phyloP scores from a whole-genome alignment of 2,888 invertebrate genomes.

The Watsonalla binaria region DNA sequence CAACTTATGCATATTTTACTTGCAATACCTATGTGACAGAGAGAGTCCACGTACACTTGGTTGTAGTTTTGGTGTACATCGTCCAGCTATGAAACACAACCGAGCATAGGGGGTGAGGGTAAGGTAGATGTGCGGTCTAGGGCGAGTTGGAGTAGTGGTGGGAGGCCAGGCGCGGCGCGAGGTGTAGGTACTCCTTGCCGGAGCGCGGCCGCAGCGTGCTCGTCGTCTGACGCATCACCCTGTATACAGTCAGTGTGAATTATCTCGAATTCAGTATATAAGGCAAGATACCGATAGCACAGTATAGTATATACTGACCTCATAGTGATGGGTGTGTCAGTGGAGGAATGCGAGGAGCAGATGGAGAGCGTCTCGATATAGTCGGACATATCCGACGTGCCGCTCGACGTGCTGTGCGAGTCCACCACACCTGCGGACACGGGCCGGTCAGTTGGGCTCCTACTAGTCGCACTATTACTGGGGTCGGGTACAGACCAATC shows the following conservation, averaged over 20 bases:
- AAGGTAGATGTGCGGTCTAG: conserved; percentile 5
- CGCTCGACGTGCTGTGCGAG: conserved; percentile 88
- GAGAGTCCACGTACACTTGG: too few relatives aligned
- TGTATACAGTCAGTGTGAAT: conserved; percentile 14
- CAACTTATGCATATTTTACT: not conserved
- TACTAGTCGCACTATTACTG: too few relatives aligned
- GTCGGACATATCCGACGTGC: conserved; percentile 92
- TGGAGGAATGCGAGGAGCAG: conserved; percentile 89
- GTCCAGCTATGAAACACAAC: too few relatives aligned
- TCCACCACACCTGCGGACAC: conserved; percentile 64
- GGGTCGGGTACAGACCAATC: too few relatives aligned
- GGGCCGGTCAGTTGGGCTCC: too few relatives aligned
- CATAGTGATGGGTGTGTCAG: conserved; percentile 82
- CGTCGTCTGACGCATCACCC: conserved; percentile 53
- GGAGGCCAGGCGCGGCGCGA: conserved; percentile 33
- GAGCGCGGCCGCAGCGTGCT: conserved; percentile 90
- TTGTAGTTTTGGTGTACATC: too few relatives aligned
- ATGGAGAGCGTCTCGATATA: conserved; percentile 90
- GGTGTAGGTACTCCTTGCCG: conserved; percentile 88
- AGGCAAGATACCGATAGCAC: not conserved
- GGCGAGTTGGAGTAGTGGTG: conserved; percentile 18
- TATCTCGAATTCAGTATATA: not conserved
- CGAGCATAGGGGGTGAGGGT: conserved; percentile 10
- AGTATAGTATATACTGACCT: conserved; percentile 38
- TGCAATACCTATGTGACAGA: too few relatives aligned